These are phyloP conservation scores for Mizuhopecten yessoensis DNA, from an alignment of 1,140 invertebrate species.

Conservation along the genomic window DNA sequence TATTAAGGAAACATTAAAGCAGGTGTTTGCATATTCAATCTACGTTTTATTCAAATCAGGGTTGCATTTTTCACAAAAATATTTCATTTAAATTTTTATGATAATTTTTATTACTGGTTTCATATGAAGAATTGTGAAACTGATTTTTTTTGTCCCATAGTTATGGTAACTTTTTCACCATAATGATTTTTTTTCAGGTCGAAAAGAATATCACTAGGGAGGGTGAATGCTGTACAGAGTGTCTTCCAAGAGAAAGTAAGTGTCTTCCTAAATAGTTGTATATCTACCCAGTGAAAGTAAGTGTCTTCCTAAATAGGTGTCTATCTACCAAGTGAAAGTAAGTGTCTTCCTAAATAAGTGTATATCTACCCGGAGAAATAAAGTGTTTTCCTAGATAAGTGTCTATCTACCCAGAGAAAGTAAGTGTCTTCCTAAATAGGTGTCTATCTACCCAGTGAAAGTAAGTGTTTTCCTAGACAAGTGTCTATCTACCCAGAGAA, in stretches of 20 bases:
- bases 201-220: slow-evolving; percentile 64
- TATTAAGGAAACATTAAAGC: too few relatives aligned
- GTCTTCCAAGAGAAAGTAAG: slow-evolving; percentile 66
- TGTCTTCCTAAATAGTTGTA: not conserved
- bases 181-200: slow-evolving; percentile 59
- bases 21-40: too few relatives aligned
- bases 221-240: slow-evolving; percentile 74
- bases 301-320: not conserved
- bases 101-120: slow-evolving; percentile 17
- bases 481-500: not conserved
- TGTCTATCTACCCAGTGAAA: too few relatives aligned
- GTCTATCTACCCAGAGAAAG: not conserved
- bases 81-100: slow-evolving; percentile 4
- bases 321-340: not conserved
- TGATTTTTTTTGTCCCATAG: not conserved
- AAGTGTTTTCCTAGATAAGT: not conserved
- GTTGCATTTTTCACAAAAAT: not conserved
- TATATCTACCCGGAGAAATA: not conserved
- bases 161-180: not conserved
- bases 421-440: not conserved
- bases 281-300: not conserved
- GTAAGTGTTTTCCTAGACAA: too few relatives aligned
- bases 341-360: not conserved
- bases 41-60: slow-evolving; percentile 3
- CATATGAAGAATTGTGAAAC: not conserved